These are phyloP conservation scores for Notamacropus eugenii DNA, from an alignment of 2,797 vertebrate species.

Conservation along the genomic window DNA sequence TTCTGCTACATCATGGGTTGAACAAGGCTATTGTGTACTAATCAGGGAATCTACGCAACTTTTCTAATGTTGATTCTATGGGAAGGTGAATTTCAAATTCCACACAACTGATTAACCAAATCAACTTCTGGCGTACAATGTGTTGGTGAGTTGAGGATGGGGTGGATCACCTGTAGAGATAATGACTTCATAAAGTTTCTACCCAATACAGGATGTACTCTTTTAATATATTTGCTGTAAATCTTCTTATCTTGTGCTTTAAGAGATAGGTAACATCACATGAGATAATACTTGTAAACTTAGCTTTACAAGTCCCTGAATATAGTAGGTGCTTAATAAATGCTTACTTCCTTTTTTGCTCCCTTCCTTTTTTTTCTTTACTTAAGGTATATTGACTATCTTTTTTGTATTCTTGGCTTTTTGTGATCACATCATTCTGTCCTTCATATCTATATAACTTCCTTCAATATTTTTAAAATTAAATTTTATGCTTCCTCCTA, in stretches of 20 bases:
- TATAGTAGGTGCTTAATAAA: background rate
- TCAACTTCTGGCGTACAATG: background rate
- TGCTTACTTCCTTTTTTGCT: too few relatives aligned
- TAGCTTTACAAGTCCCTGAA: background rate
- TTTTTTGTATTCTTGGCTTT: too few relatives aligned
- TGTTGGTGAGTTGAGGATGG: background rate
- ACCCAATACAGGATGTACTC: conserved; percentile 7
- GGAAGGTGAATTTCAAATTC: background rate
- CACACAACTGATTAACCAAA: background rate
- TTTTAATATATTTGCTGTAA: conserved; percentile 15
- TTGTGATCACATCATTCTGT: too few relatives aligned
- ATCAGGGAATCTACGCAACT: background rate
- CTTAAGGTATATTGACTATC: too few relatives aligned
- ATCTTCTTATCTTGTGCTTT: conserved; percentile 1
- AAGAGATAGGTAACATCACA: background rate
- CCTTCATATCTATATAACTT: too few relatives aligned
- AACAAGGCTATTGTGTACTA: background rate
- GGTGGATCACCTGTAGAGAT: background rate
- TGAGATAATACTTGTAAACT: background rate
- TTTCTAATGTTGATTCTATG: background rate
- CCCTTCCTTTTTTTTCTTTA: too few relatives aligned
- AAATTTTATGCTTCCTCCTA: background rate
- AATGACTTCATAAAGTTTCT: background rate
- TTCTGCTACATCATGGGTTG: background rate
- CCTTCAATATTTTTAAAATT: background rate